phyloP scores from a whole-genome alignment of 2,797 vertebrate genomes.

The Epinephelus coioides region DNA sequence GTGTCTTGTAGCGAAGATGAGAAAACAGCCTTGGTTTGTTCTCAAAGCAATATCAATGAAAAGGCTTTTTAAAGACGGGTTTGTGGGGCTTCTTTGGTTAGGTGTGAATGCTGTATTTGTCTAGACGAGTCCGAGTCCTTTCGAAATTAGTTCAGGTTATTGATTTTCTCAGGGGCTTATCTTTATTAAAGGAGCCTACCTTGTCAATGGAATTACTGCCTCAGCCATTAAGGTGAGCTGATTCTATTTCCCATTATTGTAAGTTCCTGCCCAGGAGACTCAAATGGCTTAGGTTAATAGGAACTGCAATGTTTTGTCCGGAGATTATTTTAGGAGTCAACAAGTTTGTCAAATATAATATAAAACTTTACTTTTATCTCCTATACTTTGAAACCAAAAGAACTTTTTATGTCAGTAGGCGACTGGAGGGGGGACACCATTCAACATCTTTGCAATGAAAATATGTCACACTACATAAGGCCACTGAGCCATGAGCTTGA shows the following conservation, averaged over 20 bases:
- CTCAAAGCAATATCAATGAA: conserved; percentile 43
- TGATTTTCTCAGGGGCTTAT: conserved; percentile 76
- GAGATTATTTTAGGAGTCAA: conserved; percentile 33
- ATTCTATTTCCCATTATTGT: conserved; percentile 75
- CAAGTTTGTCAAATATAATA: conserved; percentile 35
- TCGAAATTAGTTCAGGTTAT: conserved; percentile 75
- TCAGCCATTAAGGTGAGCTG: conserved; percentile 66
- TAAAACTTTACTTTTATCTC: conserved; percentile 15
- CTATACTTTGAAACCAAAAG: neutral
- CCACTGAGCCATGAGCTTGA: too few species aligned
- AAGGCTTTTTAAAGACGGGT: conserved; percentile 31
- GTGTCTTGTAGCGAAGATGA: conserved; percentile 31
- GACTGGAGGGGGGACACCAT: too few species aligned
- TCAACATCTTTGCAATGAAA: too few species aligned
- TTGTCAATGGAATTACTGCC: conserved; percentile 75
- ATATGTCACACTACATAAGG: too few species aligned
- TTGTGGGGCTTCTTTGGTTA: conserved; percentile 49
- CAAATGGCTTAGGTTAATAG: conserved; percentile 47
- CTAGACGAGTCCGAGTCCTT: conserved; percentile 57
- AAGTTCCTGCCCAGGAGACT: conserved; percentile 54
- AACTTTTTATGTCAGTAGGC: neutral
- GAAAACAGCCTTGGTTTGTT: conserved; percentile 47
- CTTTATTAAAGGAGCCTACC: conserved; percentile 75
- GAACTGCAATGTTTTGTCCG: conserved; percentile 40
- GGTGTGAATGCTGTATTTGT: conserved; percentile 53